Percentiles rank a stretch among this genome's conserved stretches.
phyloP scores from a whole-genome alignment of 2,888 invertebrate genomes.

The Smittia aterrima region DNA sequence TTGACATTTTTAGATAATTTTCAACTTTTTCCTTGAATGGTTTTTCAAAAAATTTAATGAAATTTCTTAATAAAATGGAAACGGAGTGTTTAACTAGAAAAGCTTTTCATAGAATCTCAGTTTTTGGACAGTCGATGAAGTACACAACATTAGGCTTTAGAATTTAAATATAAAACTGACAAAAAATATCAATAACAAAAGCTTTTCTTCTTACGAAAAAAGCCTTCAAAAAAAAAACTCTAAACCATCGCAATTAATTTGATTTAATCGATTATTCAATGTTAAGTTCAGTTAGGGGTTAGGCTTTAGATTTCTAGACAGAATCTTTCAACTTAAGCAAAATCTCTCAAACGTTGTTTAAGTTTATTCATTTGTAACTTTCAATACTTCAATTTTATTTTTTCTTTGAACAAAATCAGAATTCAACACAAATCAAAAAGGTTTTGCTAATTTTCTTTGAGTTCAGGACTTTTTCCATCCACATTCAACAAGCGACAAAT shows the following conservation, averaged over 20 bases:
- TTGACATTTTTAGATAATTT: slow-evolving; percentile 3
- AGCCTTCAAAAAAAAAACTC: slow-evolving; percentile 23
- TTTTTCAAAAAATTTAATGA: not conserved
- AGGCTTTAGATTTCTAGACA: not conserved
- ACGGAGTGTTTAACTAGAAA: not conserved
- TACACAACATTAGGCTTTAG: slow-evolving; percentile 1
- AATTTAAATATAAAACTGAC: not conserved
- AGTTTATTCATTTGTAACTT: too few species aligned
- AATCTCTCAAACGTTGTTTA: not conserved
- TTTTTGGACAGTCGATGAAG: slow-evolving; percentile 8
- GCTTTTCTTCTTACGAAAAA: too few species aligned
- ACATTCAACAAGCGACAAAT: too few species aligned
- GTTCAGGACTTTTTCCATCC: too few species aligned
- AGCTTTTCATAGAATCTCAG: slow-evolving; percentile 10
- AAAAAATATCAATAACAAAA: not conserved
- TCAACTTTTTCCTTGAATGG: not conserved
- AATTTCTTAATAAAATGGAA: not conserved
- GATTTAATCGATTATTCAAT: not conserved
- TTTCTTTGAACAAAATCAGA: too few species aligned
- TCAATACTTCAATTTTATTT: too few species aligned
- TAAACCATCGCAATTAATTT: slow-evolving; percentile 27
- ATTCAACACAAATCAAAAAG: too few species aligned
- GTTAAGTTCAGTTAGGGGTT: slow-evolving; percentile 13
- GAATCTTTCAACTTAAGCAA: not conserved
- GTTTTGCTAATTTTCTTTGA: too few species aligned